Percentiles rank a stretch among this genome's conserved stretches.
Evolutionary conservation across 2,888 invertebrate genomes (phyloP).

Genomic region (Dryomyza anilis): DNA sequence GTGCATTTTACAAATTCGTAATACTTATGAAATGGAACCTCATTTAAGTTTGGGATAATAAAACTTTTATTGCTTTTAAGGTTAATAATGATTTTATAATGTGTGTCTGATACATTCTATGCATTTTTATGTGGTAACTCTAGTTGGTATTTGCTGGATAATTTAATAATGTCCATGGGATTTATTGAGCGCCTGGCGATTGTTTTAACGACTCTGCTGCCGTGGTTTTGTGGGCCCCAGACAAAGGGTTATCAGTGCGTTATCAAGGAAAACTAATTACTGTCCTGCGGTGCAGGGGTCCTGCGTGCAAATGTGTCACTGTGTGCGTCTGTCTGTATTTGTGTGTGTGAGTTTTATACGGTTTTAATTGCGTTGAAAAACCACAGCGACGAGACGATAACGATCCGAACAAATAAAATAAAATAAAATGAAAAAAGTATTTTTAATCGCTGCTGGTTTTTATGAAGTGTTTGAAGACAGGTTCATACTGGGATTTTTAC

Average conservation of each 20-base stretch:
- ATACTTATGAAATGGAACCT: no score
- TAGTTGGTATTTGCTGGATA: conserved; percentile 31
- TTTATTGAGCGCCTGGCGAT: conserved; percentile 17
- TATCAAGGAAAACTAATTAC: conserved; percentile 57
- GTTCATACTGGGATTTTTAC: background rate
- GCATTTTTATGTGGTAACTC: background rate
- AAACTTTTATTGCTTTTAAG: no score
- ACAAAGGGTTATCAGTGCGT: conserved; percentile 50
- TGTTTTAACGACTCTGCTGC: conserved; percentile 17
- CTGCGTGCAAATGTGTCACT: conserved; percentile 21
- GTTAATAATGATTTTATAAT: no score
- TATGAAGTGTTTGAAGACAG: conserved; percentile 7
- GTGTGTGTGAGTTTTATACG: conserved; percentile 30
- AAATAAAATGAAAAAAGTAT: background rate
- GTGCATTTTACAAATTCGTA: no score
- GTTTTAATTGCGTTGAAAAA: conserved; percentile 42
- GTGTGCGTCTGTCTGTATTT: conserved; percentile 34
- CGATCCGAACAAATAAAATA: background rate
- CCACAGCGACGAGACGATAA: background rate
- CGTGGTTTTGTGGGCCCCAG: conserved; percentile 27
- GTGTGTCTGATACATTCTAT: no score
- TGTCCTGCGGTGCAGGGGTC: conserved; percentile 43
- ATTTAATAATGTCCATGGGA: conserved; percentile 36
- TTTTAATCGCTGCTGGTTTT: background rate
- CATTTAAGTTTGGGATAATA: no score